Percentiles rank a stretch among this genome's conserved stretches.
Evolutionary conservation across 1,140 invertebrate genomes (phyloP).

Genomic region (Contarinia nasturtii): DNA sequence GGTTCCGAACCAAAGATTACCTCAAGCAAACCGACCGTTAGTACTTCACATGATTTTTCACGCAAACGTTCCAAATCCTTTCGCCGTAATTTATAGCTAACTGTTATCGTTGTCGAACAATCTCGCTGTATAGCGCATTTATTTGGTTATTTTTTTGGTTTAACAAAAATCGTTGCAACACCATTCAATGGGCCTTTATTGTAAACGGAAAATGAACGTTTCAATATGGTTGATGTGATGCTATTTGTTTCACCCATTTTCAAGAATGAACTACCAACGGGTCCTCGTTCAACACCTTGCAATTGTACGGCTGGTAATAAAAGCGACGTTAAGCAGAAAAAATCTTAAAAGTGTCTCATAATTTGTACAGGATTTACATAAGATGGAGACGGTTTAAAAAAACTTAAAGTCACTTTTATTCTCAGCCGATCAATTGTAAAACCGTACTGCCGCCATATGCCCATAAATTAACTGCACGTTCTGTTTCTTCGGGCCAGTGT

Average conservation of each 20-base stretch:
- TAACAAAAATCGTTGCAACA: conserved; percentile 15
- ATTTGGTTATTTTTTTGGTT: conserved; percentile 14
- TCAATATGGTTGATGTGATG: conserved; percentile 10
- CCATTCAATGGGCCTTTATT: conserved; percentile 19
- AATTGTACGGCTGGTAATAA: too few relatives aligned
- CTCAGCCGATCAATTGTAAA: too few relatives aligned
- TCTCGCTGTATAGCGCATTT: conserved; percentile 12
- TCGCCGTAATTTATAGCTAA: conserved; percentile 15
- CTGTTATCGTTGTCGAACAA: conserved; percentile 9
- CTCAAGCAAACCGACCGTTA: conserved; percentile 18
- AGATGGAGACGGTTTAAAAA: too few relatives aligned
- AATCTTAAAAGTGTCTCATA: too few relatives aligned
- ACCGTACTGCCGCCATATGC: conserved; percentile 19
- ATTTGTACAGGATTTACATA: too few relatives aligned
- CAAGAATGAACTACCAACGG: conserved; percentile 16
- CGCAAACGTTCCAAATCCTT: conserved; percentile 21
- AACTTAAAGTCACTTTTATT: too few relatives aligned
- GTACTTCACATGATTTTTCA: conserved; percentile 13
- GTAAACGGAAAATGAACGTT: conserved; percentile 14
- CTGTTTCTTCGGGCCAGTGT: conserved; percentile 8
- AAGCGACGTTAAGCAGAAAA: too few relatives aligned
- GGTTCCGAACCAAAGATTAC: conserved; percentile 21
- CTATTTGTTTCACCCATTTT: conserved; percentile 18
- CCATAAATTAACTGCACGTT: conserved; percentile 7
- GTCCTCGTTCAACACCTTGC: conserved; percentile 15